Evolutionary conservation across 1,140 invertebrate species (phyloP), one percentile per base, ranked within the genome.

Genomic region (Phocides pigmalion): DNA sequence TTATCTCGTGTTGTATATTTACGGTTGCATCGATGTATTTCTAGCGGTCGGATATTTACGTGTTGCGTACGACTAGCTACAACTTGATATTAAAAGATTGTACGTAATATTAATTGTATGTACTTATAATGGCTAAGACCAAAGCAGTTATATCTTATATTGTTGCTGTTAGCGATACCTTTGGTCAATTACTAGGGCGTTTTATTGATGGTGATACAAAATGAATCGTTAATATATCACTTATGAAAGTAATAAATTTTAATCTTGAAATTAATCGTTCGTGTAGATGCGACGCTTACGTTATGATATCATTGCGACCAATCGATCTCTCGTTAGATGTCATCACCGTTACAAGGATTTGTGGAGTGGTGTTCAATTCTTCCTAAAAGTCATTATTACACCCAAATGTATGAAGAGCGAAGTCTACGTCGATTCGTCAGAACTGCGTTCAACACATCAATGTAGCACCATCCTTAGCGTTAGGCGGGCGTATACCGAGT

Each of bases 101-200:
- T 72, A 66, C 68, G 63, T 72, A 69, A 70, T 64, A 74, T 62
- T 64, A 63, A 68, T 64, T 79, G 44, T 76, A 78, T 76, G 76
- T 87, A 87, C 81, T 84, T 86, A 81, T 77, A 76, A 77, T 73
- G 76, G 76, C 70, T 85, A 74, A 89, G 84, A 88, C 86, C 87
- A 88, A 89, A 90, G 84, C 76, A 73, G 75, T 84, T 79, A 72
- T 84, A 76, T 80, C 72, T 46, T 81, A 70, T 81, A 78, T 82
- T 87, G 76, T 89, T 87, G 85, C 82, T 87, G 73, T 76, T 87
- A 82, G 85, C 87, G 86, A 86, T 86, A 89, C 73, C 80, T 90
- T 89, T 89, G 89, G 87, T 91, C 89, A 91, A 91, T 91, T 91
- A 91, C 80, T 90, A 90, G 85, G 79, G 80, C 70, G 82, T 82